Evolutionary conservation across 2,113 vertebrate species (phyloP), one percentile per base, ranked within the genome.

Genomic region (Ochotona curzoniae): DNA sequence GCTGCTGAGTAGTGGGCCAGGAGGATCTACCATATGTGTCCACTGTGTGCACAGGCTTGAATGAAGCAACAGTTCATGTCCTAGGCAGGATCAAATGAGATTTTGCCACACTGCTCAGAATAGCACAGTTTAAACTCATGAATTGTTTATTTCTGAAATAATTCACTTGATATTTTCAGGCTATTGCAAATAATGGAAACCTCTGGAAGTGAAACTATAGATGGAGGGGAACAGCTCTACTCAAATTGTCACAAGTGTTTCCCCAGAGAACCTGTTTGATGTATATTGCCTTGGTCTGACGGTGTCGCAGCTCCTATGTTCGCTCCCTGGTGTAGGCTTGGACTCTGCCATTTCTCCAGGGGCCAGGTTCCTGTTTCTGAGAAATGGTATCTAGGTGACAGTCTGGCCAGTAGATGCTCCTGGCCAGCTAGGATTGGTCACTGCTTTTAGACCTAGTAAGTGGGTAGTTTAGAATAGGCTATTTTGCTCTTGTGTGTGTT

Each of bases 391-490:
- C 67, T 54, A 32, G 54, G 60, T 32, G 25, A 5, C 5, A 80
- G 38, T 69, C 49, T 49, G 25, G 17, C 14, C 15, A 8, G 20
- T 69, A 80, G 67, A 67, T 80, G 51, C 28, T 91, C 28, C 47
- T 35, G 69, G 21, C 67, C 63, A 21, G 5, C 67, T 70, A 21
- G 5, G 30, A 7, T 23, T 70, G 61, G 11, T 76, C 38, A 32
- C 82, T 85, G 28, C 82, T 90, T 92, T 28, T 86, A 14, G 38
- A 69, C 15, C 35, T 82, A 82, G 75, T 25, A 57, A 69, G 32
- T 87, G 11, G n/a, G 54, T 26, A 93, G 25, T 89, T 89, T 69
- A n/a, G 54, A 92, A 74, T 74, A 89, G 61, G 47, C 49, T 54
- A 81, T 83, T 83, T 69, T 89, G 49, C 81, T 74, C 74, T n/a